phyloP scores from a whole-genome alignment of 2,113 vertebrate genomes.

The Glareola pratincola region DNA sequence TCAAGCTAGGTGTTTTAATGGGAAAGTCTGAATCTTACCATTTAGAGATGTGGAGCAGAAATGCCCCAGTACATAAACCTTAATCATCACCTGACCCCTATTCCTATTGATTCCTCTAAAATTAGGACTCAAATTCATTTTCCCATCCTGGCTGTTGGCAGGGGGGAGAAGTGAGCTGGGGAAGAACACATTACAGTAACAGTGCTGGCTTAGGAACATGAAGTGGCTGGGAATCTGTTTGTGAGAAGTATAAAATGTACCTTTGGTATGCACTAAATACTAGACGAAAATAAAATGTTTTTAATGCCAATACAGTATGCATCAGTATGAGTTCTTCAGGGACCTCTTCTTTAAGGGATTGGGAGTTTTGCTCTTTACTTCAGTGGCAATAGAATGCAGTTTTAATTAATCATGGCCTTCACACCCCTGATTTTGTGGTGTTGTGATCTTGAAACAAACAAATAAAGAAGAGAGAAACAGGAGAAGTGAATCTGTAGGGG shows the following conservation, averaged over 20 bases:
- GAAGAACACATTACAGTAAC: background rate
- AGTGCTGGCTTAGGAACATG: background rate
- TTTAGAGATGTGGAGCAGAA: background rate
- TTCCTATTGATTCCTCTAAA: background rate
- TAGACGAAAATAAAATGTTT: background rate
- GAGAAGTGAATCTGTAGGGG: background rate
- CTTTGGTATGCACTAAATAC: background rate
- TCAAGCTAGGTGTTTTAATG: background rate
- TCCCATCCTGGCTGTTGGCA: background rate
- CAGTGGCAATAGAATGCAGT: background rate
- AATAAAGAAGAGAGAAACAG: background rate
- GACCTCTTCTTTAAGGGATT: background rate
- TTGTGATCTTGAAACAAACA: background rate
- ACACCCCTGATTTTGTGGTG: background rate
- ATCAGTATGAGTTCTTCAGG: background rate
- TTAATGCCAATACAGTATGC: background rate
- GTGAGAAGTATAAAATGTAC: background rate
- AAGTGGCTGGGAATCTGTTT: background rate
- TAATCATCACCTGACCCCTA: background rate
- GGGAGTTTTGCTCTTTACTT: background rate
- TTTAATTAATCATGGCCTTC: background rate
- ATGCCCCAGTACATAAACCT: background rate
- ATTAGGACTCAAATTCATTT: background rate
- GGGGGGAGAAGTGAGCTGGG: background rate
- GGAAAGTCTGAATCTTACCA: background rate